Evolutionary conservation across 2,888 invertebrate species (phyloP).

Genomic region (Patella pellucida): DNA sequence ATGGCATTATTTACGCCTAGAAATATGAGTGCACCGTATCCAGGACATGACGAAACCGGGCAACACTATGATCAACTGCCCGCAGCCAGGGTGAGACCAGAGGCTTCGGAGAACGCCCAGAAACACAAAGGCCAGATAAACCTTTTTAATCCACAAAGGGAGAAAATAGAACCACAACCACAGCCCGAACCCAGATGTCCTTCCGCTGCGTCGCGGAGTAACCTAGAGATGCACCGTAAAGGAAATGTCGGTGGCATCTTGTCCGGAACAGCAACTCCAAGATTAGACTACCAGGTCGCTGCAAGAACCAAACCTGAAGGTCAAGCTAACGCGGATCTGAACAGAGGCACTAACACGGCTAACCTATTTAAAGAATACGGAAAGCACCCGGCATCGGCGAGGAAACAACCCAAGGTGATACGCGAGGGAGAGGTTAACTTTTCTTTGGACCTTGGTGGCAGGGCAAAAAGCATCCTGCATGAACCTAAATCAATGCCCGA

Average conservation of each 20-base stretch:
- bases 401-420: constrained; percentile 47
- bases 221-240: constrained; percentile 52
- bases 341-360: constrained; percentile 47
- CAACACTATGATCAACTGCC: constrained; percentile 44
- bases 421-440: constrained; percentile 46
- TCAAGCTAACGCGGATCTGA: constrained; percentile 49
- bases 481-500: constrained; percentile 50
- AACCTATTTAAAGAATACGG: constrained; percentile 48
- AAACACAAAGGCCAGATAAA: constrained; percentile 54
- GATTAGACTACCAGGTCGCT: constrained; percentile 43
- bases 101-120: constrained; percentile 58
- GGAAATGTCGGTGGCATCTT: constrained; percentile 53
- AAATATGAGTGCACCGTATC: constrained; percentile 44
- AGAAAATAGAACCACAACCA: constrained; percentile 40
- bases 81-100: constrained; percentile 55
- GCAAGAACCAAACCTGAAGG: constrained; percentile 56
- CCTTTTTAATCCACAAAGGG: constrained; percentile 43
- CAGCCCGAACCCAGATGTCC: constrained; percentile 50
- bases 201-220: constrained; percentile 43
- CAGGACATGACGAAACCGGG: constrained; percentile 52
- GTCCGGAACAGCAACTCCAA: constrained; percentile 48
- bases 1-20: constrained; percentile 4
- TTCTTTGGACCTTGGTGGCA: constrained; percentile 46
- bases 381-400: constrained; percentile 41
- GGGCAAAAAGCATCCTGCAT: constrained; percentile 56